Base-by-base conservation (phyloP, 2,888 invertebrate genomes). In the Nephrocerus scutellatus region DNA sequence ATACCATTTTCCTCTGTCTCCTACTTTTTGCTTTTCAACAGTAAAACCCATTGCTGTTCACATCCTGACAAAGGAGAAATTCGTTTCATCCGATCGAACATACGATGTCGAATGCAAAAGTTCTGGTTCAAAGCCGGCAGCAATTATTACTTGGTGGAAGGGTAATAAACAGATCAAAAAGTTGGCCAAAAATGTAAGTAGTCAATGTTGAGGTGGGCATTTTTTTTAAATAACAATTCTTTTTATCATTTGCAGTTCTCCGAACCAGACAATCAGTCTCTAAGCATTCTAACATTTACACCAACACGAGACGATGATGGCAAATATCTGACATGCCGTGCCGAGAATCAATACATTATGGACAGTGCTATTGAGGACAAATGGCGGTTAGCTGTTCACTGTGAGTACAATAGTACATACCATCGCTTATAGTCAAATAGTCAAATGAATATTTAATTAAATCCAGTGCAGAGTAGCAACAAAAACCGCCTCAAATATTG, bases 91-190 rank as follows among this genome's bases (percentile, higher is more conserved):
- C 1, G 88, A 87, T 59, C 84, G 84, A 62, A 77, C 83, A 47
- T 88, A 89, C 67, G 86, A 88, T 57, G 80, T 91, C 44, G 88
- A 89, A 62, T 91, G 91, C 66, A 79, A 82, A 59, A 84, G 88
- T 41, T 79, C 82, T 1, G 91, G 91, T 38, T 90, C 90, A 10
- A 75, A 86, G 48, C 90, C 91, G 6, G 82, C 85, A 47, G 88
- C 90, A 4, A 74, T 79, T 41, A 84, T 91, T 60, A 84, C 86
- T 31, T 91, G 91, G 91, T 90, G 87, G 87, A 87, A 86, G 65
- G 84, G 82, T 54, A 85, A 80, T 61, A 75, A 82, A 55, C 84
- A 82, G 66, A 76, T 88, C 49, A 84, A 83, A 69, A 77, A 80
- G 62, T 74, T 80, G 65, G 81, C 84, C 39, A 84, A 86, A 71